Evolutionary conservation across 2,888 invertebrate species (phyloP).

Genomic region (Andrena hattorfiana): DNA sequence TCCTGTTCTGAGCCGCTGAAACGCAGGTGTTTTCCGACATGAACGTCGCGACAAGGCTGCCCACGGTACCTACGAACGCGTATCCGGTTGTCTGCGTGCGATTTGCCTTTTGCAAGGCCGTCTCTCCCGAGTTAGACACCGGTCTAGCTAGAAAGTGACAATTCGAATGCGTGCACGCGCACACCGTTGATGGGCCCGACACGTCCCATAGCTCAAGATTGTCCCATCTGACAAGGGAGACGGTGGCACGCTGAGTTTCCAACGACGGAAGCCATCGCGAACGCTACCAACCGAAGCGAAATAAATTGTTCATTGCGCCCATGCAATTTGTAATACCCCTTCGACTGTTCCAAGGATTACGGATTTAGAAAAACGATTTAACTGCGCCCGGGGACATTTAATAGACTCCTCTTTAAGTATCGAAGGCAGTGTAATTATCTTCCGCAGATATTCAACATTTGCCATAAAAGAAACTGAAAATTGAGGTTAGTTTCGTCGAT

Average conservation of each 20-base stretch:
- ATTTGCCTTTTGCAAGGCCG: slow-evolving; percentile 68
- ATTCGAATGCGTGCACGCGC: slow-evolving; percentile 11
- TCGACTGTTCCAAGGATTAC: not conserved
- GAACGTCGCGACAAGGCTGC: slow-evolving; percentile 58
- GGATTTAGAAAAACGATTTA: not conserved
- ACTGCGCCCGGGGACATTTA: not conserved
- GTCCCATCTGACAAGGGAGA: slow-evolving; percentile 11
- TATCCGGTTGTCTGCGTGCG: slow-evolving; percentile 52
- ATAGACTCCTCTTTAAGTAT: not conserved
- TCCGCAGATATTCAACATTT: not conserved
- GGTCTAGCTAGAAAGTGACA: slow-evolving; percentile 42
- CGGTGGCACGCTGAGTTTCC: not conserved
- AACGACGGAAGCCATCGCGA: not conserved
- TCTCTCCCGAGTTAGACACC: slow-evolving; percentile 29
- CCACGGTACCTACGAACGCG: slow-evolving; percentile 43
- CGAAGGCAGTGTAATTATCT: not conserved
- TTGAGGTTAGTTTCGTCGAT: slow-evolving; percentile 5
- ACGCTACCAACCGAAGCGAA: not conserved
- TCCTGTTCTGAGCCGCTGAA: slow-evolving; percentile 51
- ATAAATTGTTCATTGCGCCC: not conserved
- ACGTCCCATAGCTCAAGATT: not conserved
- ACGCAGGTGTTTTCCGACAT: slow-evolving; percentile 65
- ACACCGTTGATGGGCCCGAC: slow-evolving; percentile 3
- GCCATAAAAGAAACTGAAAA: not conserved
- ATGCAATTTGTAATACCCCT: not conserved